Base-by-base conservation (phyloP, 2,113 vertebrate species). In the Thymallus thymallus region DNA sequence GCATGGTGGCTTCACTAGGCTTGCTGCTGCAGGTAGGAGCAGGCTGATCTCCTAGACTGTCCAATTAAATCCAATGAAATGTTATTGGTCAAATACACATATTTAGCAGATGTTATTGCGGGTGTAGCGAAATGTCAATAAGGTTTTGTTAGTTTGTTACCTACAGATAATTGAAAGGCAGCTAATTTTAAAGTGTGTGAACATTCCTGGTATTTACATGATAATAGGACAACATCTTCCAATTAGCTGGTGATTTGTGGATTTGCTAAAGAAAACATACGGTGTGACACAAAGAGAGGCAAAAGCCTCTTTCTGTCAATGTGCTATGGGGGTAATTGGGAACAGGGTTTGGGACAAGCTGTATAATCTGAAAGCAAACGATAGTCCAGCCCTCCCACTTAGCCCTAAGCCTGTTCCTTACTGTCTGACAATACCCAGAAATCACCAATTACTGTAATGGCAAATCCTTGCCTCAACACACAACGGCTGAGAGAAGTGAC, bases 361-460 rank as follows among this genome's bases (percentile, higher is more conserved):
- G 58, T 4, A 74, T 78, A 56, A 76, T 80, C 79, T 76, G 65
- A 84, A 83, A 85, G 74, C 82, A 84, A 85, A 85, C 77, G 71
- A 46, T 74, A 3, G 23, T 76, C 30, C 16, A 0, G 62, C 75
- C 79, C 84, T 73, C 86, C 80, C 83, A 82, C 81, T 63, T 74
- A 86, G 79, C 51, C 71, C 51, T 75, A 85, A 85, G 76, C 80
- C 84, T 78, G 6, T 69, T 80, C 78, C 76, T 76, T 22, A 67
- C 48, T 13, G 70, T 71, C 83, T 58, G 82, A 86, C 82, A 73
- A 51, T 18, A 16, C 48, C 70, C 77, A 77, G 35, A 87, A 75
- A 86, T 88, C 77, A 82, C 84, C 91, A 91, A 90, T 91, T 91
- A 91, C 89, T 81, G 85, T 87, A 86, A 82, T 82, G 70, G 85